Evolutionary conservation across 2,113 vertebrate species (phyloP).

Genomic region (Austrofundulus limnaeus): DNA sequence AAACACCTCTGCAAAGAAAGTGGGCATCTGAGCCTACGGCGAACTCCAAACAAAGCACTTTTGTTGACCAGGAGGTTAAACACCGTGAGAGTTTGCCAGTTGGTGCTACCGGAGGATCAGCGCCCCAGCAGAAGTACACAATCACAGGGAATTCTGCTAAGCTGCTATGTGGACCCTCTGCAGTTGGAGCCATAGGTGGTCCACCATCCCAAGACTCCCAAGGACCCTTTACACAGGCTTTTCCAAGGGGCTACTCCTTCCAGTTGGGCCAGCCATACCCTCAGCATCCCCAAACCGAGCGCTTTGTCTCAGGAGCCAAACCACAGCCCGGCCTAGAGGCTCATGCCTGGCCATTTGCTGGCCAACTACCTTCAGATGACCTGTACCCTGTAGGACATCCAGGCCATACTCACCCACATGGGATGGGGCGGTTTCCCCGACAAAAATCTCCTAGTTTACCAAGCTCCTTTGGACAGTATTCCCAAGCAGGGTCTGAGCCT

Average conservation of each 20-base stretch:
- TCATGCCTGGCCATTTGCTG: conserved; percentile 90
- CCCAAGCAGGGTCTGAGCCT: conserved; percentile 88
- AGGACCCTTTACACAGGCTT: conserved; percentile 82
- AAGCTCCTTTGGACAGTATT: conserved; percentile 89
- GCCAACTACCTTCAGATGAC: conserved; percentile 91
- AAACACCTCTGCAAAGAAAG: conserved; percentile 85
- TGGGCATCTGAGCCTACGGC: conserved; percentile 91
- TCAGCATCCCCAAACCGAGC: conserved; percentile 89
- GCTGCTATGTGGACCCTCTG: conserved; percentile 78
- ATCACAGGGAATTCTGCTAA: conserved; percentile 80
- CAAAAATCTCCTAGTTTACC: conserved; percentile 92
- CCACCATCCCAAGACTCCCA: conserved; percentile 85
- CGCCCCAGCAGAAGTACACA: conserved; percentile 83
- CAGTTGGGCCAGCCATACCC: conserved; percentile 91
- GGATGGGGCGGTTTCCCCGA: conserved; percentile 80
- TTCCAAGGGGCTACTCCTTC: conserved; percentile 84
- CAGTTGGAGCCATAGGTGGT: conserved; percentile 70
- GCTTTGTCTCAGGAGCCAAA: conserved; percentile 87
- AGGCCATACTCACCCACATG: conserved; percentile 86
- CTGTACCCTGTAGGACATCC: conserved; percentile 86
- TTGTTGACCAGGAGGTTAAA: conserved; percentile 85
- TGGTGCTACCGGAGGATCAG: conserved; percentile 73
- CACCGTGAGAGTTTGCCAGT: conserved; percentile 84
- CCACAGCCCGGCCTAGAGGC: conserved; percentile 90
- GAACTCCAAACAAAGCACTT: conserved; percentile 87